These are phyloP conservation scores for Astropecten irregularis DNA, from an alignment of 53 echinoderm and acorn worm species.

Conservation along the genomic window DNA sequence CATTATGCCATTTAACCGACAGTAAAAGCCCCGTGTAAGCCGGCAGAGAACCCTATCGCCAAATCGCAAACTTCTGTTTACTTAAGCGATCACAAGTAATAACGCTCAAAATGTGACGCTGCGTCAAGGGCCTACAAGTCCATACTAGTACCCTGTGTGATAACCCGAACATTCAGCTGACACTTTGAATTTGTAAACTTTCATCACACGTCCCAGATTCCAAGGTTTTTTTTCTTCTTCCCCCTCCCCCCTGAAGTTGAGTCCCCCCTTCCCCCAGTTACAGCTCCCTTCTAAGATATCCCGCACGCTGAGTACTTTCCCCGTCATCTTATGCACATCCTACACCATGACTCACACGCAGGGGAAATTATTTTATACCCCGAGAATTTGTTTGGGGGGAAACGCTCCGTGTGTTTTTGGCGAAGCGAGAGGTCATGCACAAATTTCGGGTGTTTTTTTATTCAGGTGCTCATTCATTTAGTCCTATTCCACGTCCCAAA, in stretches of 20 bases:
- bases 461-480: too few species aligned
- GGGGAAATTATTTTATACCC: slow-evolving; percentile 3
- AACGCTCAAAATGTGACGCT: neutral
- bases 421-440: neutral
- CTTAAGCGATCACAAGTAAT: neutral
- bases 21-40: too few species aligned
- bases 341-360: neutral
- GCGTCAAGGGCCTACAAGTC: neutral
- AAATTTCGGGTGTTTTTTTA: neutral
- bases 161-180: neutral
- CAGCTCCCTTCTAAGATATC: too few species aligned
- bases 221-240: too few species aligned
- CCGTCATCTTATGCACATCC: neutral
- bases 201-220: neutral
- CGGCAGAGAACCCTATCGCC: too few species aligned
- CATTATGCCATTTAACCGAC: too few species aligned
- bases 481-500: too few species aligned
- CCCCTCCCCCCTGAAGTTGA: too few species aligned
- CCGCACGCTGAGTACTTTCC: neutral
- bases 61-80: too few species aligned
- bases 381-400: slow-evolving; percentile 3
- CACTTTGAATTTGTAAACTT: neutral
- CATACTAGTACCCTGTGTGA: neutral
- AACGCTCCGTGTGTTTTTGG: neutral
- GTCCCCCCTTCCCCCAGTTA: neutral